These are phyloP conservation scores for Sycophila texana DNA, from an alignment of 2,888 invertebrate genomes.

Conservation along the genomic window DNA sequence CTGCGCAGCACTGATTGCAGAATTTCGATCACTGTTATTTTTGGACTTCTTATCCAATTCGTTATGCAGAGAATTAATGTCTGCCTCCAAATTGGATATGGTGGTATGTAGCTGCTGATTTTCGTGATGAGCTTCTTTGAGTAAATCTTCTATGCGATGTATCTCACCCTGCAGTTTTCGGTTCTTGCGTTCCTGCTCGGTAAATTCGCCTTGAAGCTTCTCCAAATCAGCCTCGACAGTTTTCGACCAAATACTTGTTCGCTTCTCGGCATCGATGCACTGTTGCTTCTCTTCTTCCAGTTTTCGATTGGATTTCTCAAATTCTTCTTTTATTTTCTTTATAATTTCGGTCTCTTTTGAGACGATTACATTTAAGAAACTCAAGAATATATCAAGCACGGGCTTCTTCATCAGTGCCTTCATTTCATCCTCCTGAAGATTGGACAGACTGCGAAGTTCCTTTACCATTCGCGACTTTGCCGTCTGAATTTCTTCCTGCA, in stretches of 20 bases:
- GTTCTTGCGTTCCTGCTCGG: constrained; percentile 60
- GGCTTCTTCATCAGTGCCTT: constrained; percentile 58
- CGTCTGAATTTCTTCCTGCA: constrained; percentile 49
- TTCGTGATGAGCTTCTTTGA: constrained; percentile 65
- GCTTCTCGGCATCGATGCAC: constrained; percentile 65
- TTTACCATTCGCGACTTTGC: constrained; percentile 63
- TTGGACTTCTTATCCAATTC: constrained; percentile 63
- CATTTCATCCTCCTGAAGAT: constrained; percentile 24
- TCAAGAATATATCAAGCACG: constrained; percentile 63
- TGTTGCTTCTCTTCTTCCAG: constrained; percentile 66
- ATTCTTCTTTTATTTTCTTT: constrained; percentile 60
- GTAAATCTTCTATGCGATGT: constrained; percentile 59
- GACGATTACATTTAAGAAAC: constrained; percentile 66
- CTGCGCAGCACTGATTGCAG: constrained; percentile 63
- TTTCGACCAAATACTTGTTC: constrained; percentile 64
- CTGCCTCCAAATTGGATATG: constrained; percentile 63
- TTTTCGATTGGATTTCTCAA: constrained; percentile 60
- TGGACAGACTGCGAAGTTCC: constrained; percentile 65
- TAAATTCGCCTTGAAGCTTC: constrained; percentile 65
- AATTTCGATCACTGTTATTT: constrained; percentile 49
- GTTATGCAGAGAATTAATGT: constrained; percentile 62
- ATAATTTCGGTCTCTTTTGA: constrained; percentile 69
- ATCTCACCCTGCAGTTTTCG: constrained; percentile 56
- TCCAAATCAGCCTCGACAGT: constrained; percentile 70
- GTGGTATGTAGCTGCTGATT: constrained; percentile 65